Evolutionary conservation across 1,140 invertebrate species (phyloP), one percentile per base, ranked within the genome.

Genomic region (Drosophila sproati): DNA sequence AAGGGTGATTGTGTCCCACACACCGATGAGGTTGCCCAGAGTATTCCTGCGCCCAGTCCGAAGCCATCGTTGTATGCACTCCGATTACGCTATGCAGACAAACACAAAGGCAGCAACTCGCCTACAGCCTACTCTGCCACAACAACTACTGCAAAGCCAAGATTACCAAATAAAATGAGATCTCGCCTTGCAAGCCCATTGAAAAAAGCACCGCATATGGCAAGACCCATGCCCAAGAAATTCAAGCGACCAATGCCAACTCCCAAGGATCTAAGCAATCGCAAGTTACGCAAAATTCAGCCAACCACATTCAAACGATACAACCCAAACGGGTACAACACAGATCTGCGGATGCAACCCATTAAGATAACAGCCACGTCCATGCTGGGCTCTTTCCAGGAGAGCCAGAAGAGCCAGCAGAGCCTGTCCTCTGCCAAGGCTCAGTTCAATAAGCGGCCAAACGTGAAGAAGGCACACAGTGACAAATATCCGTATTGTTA

Each of bases 261-360:
- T 2, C 47, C 54, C 2, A 75, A 79, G 4, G 80, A 88, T 55
- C 29, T 52, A 10, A 83, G 82, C 31, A 88, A 73, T 52, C 80
- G 83, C 32, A 87, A 87, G 28, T 83, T 88, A 45, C 83, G 83
- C 3, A 87, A 88, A 56, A 87, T 74, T 12, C 80, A 80, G 10
- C 7, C 45, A 3, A 20, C 28, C 10, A 28, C 28, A 29, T 62
- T 63, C 4, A 7, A 20, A 0, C 43, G 35, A 3, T 50, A 43
- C 0, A 41, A 29, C 1, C n/a, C 4, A 5, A 6, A 31, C 63
- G 12, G 12, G 5, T 20, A 4, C 5, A 0, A 34, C 2, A 37
- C 51, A 3, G 48, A 60, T 2, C n/a, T 34, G 0, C 39, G 39
- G 8, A 43, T n/a, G 3, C 39, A 43, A 43, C 10, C 54, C n/a